Conservation (phyloP, 2,113 vertebrate species). For the Hyaena hyaena region DNA sequence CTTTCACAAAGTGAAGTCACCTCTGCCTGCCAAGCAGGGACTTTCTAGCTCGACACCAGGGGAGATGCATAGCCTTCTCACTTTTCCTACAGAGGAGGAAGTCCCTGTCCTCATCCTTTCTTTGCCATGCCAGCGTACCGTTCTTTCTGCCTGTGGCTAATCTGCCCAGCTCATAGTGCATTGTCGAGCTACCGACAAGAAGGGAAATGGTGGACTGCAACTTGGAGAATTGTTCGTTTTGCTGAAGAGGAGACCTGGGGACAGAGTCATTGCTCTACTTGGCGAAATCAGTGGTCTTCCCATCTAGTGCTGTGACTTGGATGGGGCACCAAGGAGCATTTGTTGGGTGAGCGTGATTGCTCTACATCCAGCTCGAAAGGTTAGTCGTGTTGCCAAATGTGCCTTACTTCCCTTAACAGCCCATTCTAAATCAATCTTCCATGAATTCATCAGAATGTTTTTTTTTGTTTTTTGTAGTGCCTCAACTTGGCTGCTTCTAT, state of each 20-base stretch:
- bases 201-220: background rate
- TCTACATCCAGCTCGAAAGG: constrained; percentile 33
- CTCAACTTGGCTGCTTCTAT: background rate
- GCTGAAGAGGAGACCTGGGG: constrained; percentile 40
- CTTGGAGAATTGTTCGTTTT: background rate
- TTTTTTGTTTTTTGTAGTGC: background rate
- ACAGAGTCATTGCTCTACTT: background rate
- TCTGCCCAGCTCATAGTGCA: background rate
- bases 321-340: constrained; percentile 65
- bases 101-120: background rate
- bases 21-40: constrained; percentile 49
- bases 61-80: background rate
- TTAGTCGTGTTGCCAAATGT: background rate
- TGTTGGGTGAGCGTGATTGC: background rate
- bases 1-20: constrained; percentile 62
- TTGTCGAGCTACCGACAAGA: background rate
- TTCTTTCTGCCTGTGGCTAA: background rate
- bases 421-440: constrained; percentile 69
- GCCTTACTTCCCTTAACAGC: constrained; percentile 41
- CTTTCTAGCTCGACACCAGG: background rate
- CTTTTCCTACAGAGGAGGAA: background rate
- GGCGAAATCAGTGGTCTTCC: constrained; percentile 23
- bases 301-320: background rate
- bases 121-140: accelerated
- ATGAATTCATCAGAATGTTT: constrained; percentile 50